Conservation (phyloP, 2,888 invertebrate species). For the Brachylomia viminalis region DNA sequence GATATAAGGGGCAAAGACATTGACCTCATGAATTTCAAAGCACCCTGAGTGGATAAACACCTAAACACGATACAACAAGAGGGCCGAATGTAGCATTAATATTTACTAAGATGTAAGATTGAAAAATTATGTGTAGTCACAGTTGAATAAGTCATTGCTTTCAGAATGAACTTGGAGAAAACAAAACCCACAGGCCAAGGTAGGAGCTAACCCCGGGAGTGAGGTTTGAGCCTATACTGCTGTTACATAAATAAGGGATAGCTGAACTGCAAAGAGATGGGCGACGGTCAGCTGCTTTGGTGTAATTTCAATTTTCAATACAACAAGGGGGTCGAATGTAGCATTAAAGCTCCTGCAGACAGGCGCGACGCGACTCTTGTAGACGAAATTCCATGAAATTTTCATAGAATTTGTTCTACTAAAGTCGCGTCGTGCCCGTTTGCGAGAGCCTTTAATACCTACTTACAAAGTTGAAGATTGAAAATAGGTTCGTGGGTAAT, state of each 20-base stretch:
- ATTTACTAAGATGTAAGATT: slow-evolving; percentile 54
- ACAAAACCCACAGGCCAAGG: not conserved
- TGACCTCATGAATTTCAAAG: slow-evolving; percentile 75
- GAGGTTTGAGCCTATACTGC: not conserved
- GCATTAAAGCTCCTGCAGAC: too few relatives aligned
- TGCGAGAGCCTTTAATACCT: too few relatives aligned
- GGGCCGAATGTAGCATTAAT: slow-evolving; percentile 60
- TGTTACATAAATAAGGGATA: not conserved
- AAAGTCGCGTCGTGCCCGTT: too few relatives aligned
- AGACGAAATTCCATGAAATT: too few relatives aligned
- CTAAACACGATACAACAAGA: slow-evolving; percentile 66
- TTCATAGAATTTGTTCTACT: too few relatives aligned
- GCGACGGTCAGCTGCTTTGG: not conserved
- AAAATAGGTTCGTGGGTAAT: too few relatives aligned
- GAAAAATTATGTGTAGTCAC: slow-evolving; percentile 41
- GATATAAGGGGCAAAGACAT: slow-evolving; percentile 65
- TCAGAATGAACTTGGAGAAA: slow-evolving; percentile 7
- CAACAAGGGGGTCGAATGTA: too few relatives aligned
- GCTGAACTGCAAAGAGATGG: not conserved
- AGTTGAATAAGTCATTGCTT: slow-evolving; percentile 42
- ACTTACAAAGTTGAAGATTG: too few relatives aligned
- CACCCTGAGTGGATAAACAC: slow-evolving; percentile 66
- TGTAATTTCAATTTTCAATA: not conserved
- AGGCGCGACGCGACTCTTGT: too few relatives aligned
- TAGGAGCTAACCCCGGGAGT: not conserved